phyloP scores from a whole-genome alignment of 2,888 invertebrate species.

The Perithous albicinctus region DNA sequence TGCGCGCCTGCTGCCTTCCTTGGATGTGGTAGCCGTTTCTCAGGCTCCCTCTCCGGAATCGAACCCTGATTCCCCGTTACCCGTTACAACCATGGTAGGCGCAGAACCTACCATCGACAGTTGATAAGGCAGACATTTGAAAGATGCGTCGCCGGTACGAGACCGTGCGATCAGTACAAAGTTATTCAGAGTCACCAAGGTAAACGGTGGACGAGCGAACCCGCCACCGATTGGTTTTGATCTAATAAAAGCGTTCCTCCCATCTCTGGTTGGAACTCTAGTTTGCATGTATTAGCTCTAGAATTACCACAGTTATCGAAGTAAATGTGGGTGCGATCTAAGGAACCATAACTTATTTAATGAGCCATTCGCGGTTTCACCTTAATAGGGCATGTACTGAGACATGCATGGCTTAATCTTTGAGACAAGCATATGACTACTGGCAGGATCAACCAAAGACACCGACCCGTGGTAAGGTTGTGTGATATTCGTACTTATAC shows the following conservation, averaged over 20 bases:
- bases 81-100: conserved; percentile 9
- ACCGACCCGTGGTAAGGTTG: no score
- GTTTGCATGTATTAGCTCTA: conserved; percentile 89
- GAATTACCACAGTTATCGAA: conserved; percentile 80
- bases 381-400: conserved; percentile 86
- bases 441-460: conserved; percentile 86
- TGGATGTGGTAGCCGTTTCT: conserved; percentile 88
- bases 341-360: conserved; percentile 86
- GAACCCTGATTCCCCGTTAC: no score
- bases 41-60: conserved; percentile 5
- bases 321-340: conserved; percentile 82
- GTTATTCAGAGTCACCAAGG: no score
- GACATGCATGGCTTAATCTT: conserved; percentile 89
- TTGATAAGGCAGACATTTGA: conserved; percentile 85
- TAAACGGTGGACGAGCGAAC: no score
- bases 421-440: conserved; percentile 88
- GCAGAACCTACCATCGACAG: conserved; percentile 18
- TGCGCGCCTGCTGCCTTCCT: conserved; percentile 91
- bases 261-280: conserved; percentile 85
- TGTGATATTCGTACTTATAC: no score
- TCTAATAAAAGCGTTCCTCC: conserved; percentile 81
- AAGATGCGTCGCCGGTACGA: conserved; percentile 86
- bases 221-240: no score
- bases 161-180: no score
- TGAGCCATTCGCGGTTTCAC: conserved; percentile 87